Base-by-base conservation (phyloP, 2,888 invertebrate species). In the Esperia sulphurella region DNA sequence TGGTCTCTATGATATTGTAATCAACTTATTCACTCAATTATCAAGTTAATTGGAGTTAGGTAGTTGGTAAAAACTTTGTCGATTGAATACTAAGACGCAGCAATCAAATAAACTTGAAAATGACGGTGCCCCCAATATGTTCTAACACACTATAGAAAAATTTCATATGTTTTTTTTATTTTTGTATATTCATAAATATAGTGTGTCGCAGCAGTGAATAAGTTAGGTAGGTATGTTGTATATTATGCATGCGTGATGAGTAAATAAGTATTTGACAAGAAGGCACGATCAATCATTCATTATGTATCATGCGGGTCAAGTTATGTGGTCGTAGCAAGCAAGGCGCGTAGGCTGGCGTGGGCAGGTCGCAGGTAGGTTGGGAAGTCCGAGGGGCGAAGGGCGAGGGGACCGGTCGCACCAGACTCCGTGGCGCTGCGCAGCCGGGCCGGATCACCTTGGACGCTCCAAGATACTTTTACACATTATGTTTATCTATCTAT, bases 361-460 rank as follows among this genome's bases (percentile, higher is more conserved):
- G 79, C 65, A 61, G 73, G 58, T 1, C 45, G n/a, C 53, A 53
- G 57, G 46, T 54, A 45, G 53, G 49, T 50, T 48, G 44, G 49
- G 42, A 31, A 38, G 28, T 45, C 41, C 31, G 51, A 40, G 48
- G 30, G 51, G 53, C 12, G 54, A 53, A 52, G 53, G 56, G 55
- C 52, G 61, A 52, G 39, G 59, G 52, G 50, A 48, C 50, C 57
- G 62, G 57, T 55, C 69, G 62, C 64, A 66, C 64, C 68, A 86
- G 86, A 86, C 86, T 80, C 65, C 46, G 58, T 66, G 85, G 84
- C 85, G 85, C 82, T 68, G 71, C 67, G 59, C 55, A 55, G 45
- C 35, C 58, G 58, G 58, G 73, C 79, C 70, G 58, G 83, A 70
- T 85, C 71, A 75, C 85, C 85, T 85, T 86, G 84, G n/a, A 76